These are phyloP conservation scores for Steinernema feltiae DNA, from an alignment of 1,140 invertebrate genomes.

Conservation along the genomic window DNA sequence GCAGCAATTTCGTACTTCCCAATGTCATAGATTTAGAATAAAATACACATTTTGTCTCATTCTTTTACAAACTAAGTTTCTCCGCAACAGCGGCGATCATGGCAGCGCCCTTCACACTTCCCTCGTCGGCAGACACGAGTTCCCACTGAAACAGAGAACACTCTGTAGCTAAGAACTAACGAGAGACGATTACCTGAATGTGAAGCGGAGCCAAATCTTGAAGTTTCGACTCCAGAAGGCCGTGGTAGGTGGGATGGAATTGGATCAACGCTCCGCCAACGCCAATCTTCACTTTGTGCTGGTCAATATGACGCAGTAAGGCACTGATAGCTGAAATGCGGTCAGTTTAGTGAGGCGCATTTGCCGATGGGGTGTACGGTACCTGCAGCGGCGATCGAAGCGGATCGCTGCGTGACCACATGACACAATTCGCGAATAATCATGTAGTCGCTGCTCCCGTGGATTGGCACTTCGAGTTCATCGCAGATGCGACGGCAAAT, in stretches of 20 bases:
- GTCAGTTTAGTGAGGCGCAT: neutral
- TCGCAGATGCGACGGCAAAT: conserved; percentile 55
- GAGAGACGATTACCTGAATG: conserved; percentile 39
- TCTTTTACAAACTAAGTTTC: conserved; percentile 48
- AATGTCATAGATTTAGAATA: no score
- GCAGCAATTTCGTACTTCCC: neutral
- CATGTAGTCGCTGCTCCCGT: conserved; percentile 50
- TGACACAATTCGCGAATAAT: conserved; percentile 56
- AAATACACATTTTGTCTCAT: no score
- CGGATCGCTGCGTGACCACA: conserved; percentile 48
- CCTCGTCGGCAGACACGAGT: conserved; percentile 55
- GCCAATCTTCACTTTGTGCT: conserved; percentile 48
- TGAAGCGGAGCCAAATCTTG: conserved; percentile 47
- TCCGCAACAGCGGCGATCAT: conserved; percentile 54
- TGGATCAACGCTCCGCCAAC: conserved; percentile 56
- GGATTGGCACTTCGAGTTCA: conserved; percentile 54
- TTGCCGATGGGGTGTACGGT: no score
- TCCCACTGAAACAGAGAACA: conserved; percentile 49
- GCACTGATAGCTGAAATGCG: conserved; percentile 50
- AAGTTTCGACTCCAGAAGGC: conserved; percentile 47
- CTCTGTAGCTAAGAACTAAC: neutral
- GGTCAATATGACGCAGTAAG: conserved; percentile 50
- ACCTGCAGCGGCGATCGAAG: conserved; percentile 55
- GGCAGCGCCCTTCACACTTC: conserved; percentile 51
- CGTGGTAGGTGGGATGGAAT: conserved; percentile 56